Evolutionary conservation across 2,888 invertebrate genomes (phyloP), one percentile per base, ranked within the genome.

Genomic region (Phyllotreta cruciferae): DNA sequence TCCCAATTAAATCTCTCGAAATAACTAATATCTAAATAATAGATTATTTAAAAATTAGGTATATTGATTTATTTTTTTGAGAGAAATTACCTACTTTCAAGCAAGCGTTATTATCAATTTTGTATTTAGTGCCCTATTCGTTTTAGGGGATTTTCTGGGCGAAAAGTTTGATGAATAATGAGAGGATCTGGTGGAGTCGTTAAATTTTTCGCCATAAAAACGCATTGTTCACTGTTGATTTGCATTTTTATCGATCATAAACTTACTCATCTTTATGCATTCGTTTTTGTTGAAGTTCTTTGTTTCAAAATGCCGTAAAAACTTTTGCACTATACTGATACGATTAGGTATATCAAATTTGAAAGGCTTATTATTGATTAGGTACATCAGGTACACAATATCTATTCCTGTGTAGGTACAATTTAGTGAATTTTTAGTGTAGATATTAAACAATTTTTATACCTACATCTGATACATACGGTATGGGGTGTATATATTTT

Each of bases 151-250:
- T 39, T 50, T 36, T 35, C 36, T 11, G 8, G 41, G 24, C 49
- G 8, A 52, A 41, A 52, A 10, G 7, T 52, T 54, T 44, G 38
- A 24, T 52, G 42, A 58, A 52, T 13, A 52, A 36, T 11, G 45
- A 67, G 60, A 65, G 66, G 62, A 67, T 68, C 62, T 54, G 64
- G 55, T 50, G 65, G 65, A 60, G 66, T 63, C 65, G 63, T 58
- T 52, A 52, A 62, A 63, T 64, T 71, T 71, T 68, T 69, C 71
- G 70, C 70, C 66, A 55, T 62, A 69, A 66, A 70, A 71, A 67
- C 70, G 70, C 70, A 72, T 70, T 70, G 71, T 70, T 70, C 70
- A 70, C 14, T 52, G 14, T 52, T 37, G 6, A 52, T 72, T 72
- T 70, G 68, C 70, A 69, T 65, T 70, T 64, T 60, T 50, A 66